Conservation (phyloP, 2,113 vertebrate genomes). For the Odobenus rosmarus region DNA sequence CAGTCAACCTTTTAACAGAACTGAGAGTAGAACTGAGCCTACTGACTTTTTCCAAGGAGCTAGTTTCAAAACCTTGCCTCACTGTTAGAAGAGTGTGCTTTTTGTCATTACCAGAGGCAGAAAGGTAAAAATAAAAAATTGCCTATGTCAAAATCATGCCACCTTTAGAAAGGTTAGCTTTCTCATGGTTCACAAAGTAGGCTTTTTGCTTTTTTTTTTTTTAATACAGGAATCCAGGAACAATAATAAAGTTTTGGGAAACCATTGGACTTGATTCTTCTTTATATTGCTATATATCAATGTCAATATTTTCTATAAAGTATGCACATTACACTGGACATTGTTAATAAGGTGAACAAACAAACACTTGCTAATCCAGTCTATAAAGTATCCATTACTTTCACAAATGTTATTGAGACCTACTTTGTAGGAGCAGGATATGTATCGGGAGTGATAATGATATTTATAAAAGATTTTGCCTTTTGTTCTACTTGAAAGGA, state of each 20-base stretch:
- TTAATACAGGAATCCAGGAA: not conserved
- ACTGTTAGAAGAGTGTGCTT: not conserved
- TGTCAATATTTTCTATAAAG: not conserved
- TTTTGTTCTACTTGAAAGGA: not conserved
- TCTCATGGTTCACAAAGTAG: slow-evolving; percentile 32
- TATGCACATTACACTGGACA: not conserved
- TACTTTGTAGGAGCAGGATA: not conserved
- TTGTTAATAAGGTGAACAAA: not conserved
- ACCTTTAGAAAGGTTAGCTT: slow-evolving; percentile 46
- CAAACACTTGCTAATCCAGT: not conserved
- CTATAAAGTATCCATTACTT: not conserved
- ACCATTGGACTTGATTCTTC: not conserved
- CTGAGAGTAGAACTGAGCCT: not conserved
- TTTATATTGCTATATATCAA: not conserved
- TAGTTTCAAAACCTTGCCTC: not conserved
- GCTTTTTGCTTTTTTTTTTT: not conserved
- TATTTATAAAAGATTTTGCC: not conserved
- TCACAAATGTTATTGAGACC: not conserved
- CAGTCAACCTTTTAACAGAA: not conserved
- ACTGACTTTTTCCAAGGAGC: slow-evolving; percentile 9
- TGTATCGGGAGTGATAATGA: not conserved
- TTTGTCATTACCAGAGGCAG: slow-evolving; percentile 53
- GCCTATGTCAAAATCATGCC: slow-evolving; percentile 57
- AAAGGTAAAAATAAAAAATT: slow-evolving; percentile 70
- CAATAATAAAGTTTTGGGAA: not conserved